These are phyloP conservation scores for Drosophila stalkeri DNA, from an alignment of 2,888 invertebrate species.

Conservation along the genomic window DNA sequence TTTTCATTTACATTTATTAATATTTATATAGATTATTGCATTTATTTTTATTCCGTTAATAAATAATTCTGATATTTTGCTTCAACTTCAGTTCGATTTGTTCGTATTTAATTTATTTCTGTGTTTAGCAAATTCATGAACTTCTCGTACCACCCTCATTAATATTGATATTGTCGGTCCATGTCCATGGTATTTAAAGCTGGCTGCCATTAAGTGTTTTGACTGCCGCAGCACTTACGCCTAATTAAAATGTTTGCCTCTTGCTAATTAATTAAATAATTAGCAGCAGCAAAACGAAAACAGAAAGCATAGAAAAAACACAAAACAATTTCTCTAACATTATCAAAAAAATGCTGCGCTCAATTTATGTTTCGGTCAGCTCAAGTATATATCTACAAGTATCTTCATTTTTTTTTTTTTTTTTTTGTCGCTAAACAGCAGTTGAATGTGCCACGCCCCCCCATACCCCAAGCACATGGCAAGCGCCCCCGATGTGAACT, in stretches of 20 bases:
- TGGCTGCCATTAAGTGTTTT: slow-evolving; percentile 67
- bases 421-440: slow-evolving; percentile 16
- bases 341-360: slow-evolving; percentile 64
- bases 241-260: slow-evolving; percentile 74
- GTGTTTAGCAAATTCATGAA: background rate
- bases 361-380: slow-evolving; percentile 64
- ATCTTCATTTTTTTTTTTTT: background rate
- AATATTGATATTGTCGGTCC: slow-evolving; percentile 30
- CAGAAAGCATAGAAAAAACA: slow-evolving; percentile 30
- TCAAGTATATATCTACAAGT: background rate
- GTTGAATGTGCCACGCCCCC: slow-evolving; percentile 21
- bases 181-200: slow-evolving; percentile 60
- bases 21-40: background rate
- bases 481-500: slow-evolving; percentile 45
- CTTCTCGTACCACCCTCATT: slow-evolving; percentile 39
- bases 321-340: slow-evolving; percentile 50
- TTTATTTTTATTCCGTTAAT: background rate
- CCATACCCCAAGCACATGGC: slow-evolving; percentile 4
- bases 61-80: background rate
- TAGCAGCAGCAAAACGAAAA: slow-evolving; percentile 34
- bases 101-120: background rate
- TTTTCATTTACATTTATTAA: background rate
- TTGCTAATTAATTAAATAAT: slow-evolving; percentile 76
- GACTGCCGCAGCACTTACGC: slow-evolving; percentile 69
- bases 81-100: background rate